Evolutionary conservation across 2,797 vertebrate species (phyloP), one percentile per base, ranked within the genome.

Genomic region (Smutsia temminckii): DNA sequence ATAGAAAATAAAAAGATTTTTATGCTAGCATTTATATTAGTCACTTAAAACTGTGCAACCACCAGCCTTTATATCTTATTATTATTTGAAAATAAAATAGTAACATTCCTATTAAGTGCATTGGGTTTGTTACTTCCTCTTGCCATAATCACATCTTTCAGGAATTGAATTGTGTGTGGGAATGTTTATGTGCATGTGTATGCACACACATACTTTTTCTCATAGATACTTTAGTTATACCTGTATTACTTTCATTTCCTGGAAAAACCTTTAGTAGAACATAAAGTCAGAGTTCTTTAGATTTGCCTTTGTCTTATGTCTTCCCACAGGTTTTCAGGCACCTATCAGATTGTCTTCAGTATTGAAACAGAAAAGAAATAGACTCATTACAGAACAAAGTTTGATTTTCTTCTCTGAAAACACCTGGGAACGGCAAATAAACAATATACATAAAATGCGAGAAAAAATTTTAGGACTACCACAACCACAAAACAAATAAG

Each of bases 321-420:
- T 98, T 97, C 97, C 94, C 20, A 80, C 21, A 97, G 96, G 81
- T 98, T 97, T 97, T 93, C 53, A 93, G 96, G 96, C 97, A 98
- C 98, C 98, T 98, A 96, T 80, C 98, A 37, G 79, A 72, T 86
- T 95, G 88, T 84, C 89, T 71, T 96, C 85, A 96, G 69, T 37
- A 63, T 97, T 97, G 97, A 88, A 98, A 95, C 79, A 96, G 93
- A 71, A 8, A 79, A 88, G 85, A 96, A 96, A 92, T 96, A 95
- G 55, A 88, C 51, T 97, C 92, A 89, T 85, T 92, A 37, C 18
- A 29, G 37, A 78, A 12, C 21, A 18, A 97, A 97, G 51, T 32
- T 89, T 69, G 46, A 72, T 71, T 97, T 96, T 95, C 92, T 97
- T 97, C 96, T 96, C 90, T 88, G 18, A 89, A 96, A 27, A 27